phyloP scores from a whole-genome alignment of 2,113 vertebrate species.

The Picathartes gymnocephalus region DNA sequence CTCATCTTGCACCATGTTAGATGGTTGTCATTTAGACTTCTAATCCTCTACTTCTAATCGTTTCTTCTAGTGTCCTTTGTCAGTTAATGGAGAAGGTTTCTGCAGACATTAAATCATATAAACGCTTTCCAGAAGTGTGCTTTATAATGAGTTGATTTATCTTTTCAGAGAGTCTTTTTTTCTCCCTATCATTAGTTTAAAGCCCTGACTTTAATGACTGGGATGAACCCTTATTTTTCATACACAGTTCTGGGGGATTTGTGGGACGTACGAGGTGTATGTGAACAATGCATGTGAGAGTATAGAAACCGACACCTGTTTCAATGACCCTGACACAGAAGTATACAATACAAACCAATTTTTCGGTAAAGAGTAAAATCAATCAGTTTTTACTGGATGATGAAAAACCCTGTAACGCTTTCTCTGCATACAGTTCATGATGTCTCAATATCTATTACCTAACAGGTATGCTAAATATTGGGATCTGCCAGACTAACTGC shows the following conservation, averaged over 20 bases:
- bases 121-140: not conserved
- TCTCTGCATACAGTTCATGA: not conserved
- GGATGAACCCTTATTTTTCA: not conserved
- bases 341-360: not conserved
- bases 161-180: not conserved
- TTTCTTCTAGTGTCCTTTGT: not conserved
- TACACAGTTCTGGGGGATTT: not conserved
- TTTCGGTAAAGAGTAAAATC: not conserved
- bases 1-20: not conserved
- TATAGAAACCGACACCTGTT: not conserved
- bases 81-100: not conserved
- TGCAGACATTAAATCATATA: not conserved
- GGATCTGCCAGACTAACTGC: not conserved
- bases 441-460: not conserved
- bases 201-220: not conserved
- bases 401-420: not conserved
- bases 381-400: not conserved
- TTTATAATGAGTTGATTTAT: not conserved
- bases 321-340: not conserved
- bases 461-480: not conserved
- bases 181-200: not conserved
- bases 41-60: not conserved
- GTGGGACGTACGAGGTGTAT: accelerated
- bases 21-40: not conserved
- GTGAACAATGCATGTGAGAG: not conserved